phyloP scores from a whole-genome alignment of 2,888 invertebrate genomes.

The Chrysolina americana region DNA sequence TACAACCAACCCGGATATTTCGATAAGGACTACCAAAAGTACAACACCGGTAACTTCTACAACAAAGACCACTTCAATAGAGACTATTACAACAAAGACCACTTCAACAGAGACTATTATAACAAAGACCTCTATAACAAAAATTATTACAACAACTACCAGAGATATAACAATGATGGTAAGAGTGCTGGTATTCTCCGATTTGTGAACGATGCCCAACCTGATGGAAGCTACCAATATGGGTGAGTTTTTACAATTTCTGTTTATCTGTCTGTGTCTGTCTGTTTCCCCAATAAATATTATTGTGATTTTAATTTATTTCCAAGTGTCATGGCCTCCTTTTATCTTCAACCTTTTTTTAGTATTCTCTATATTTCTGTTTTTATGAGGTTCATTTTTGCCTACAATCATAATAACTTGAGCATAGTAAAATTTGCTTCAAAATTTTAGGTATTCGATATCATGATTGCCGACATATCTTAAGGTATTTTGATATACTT shows the following conservation, averaged over 20 bases:
- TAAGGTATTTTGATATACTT: too few species aligned
- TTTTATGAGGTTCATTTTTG: too few species aligned
- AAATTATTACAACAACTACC: constrained; percentile 21
- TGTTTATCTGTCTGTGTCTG: too few species aligned
- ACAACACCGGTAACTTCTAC: constrained; percentile 19
- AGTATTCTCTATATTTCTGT: too few species aligned
- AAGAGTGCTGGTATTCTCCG: constrained; percentile 61
- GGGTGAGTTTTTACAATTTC: constrained; percentile 65
- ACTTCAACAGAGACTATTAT: constrained; percentile 25
- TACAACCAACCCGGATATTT: constrained; percentile 19
- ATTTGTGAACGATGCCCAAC: constrained; percentile 66
- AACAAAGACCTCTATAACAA: constrained; percentile 17
- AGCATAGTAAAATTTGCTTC: too few species aligned
- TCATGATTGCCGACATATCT: too few species aligned
- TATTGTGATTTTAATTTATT: too few species aligned
- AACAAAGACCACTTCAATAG: constrained; percentile 15
- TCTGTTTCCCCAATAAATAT: too few species aligned
- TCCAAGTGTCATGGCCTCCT: too few species aligned
- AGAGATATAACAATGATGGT: constrained; percentile 15
- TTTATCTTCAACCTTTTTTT: too few species aligned
- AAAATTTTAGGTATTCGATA: too few species aligned
- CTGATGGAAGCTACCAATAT: constrained; percentile 71
- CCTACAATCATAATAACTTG: too few species aligned
- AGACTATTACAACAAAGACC: constrained; percentile 26
- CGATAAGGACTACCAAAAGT: constrained; percentile 22